Evolutionary conservation across 2,888 invertebrate species (phyloP).

Genomic region (Ormyrus labotus): DNA sequence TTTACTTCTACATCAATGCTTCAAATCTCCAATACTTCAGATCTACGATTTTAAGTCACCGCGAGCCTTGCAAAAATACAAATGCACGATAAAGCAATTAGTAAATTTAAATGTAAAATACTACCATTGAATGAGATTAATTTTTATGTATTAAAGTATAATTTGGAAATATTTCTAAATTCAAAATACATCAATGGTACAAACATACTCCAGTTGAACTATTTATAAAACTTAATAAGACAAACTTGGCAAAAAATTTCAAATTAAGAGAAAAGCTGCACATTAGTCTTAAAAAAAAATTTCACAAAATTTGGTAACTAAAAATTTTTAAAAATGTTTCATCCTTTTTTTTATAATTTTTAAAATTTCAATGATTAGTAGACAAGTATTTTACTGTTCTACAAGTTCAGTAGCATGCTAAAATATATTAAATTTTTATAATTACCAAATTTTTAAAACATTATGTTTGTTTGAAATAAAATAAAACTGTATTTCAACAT

Average conservation of each 20-base stretch:
- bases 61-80: constrained; percentile 48
- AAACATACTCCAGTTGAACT: not conserved
- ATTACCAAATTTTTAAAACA: not conserved
- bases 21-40: constrained; percentile 50
- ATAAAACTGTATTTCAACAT: not conserved
- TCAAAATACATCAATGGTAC: not conserved
- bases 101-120: constrained; percentile 22
- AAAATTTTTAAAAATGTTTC: constrained; percentile 16
- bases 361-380: constrained; percentile 21
- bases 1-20: constrained; percentile 53
- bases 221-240: not conserved
- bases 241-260: no score
- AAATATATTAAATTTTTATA: not conserved
- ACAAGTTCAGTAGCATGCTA: constrained; percentile 21
- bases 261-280: no score
- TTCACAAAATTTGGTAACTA: not conserved
- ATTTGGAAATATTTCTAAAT: no score
- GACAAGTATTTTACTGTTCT: constrained; percentile 25
- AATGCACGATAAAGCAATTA: constrained; percentile 35
- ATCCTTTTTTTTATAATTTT: constrained; percentile 29
- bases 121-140: not conserved
- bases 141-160: not conserved
- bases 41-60: constrained; percentile 45
- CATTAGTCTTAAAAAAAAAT: no score
- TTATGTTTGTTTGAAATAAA: constrained; percentile 30